Evolutionary conservation across 2,888 invertebrate genomes (phyloP), one percentile per base, ranked within the genome.

Genomic region (Amorpha juglandis): DNA sequence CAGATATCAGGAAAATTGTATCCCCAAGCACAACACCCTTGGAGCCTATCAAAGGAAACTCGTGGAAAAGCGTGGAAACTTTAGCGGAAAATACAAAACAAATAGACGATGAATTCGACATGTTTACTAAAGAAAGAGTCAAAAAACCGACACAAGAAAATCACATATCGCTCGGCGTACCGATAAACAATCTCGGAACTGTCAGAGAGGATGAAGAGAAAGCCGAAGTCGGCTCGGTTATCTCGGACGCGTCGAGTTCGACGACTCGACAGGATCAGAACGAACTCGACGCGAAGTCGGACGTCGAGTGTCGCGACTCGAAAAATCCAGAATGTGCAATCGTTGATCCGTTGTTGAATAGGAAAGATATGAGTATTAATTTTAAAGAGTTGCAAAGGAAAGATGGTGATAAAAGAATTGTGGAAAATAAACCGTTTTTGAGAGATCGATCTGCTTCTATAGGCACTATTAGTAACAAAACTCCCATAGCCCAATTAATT

Each of bases 381-480:
- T 55, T 63, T 16, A 35, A 53, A 16, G 63, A 66, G 48, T 35
- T 66, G 8, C 38, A 52, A 14, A 52, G 53, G n/a, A 66, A 50
- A n/a, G 69, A 70, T 27, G 65, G 63, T 51, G 27, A 62, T 64
- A 69, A 68, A 63, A 48, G 16, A 68, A 35, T 89, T 78, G 85
- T 86, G 1, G 92, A 92, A 62, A 93, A 90, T 72, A 93, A 90
- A 63, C 88, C 88, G 0, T 92, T 90, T 72, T 71, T 91, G 47
- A 89, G 95, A 71, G 94, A 95, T 72, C 90, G 95, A 3, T 95
- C 95, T 0, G 95, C 95, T 0, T 95, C 95, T 0, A 95, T 95
- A 63, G 95, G 95, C 0, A 94, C 94, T 63, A 90, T 95, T 63
- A 90, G 79, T 69, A 74, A 83, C 47, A 92, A 95, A 82, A 83